These are phyloP conservation scores for Torymus tubicola DNA, from an alignment of 2,888 invertebrate species.

Conservation along the genomic window DNA sequence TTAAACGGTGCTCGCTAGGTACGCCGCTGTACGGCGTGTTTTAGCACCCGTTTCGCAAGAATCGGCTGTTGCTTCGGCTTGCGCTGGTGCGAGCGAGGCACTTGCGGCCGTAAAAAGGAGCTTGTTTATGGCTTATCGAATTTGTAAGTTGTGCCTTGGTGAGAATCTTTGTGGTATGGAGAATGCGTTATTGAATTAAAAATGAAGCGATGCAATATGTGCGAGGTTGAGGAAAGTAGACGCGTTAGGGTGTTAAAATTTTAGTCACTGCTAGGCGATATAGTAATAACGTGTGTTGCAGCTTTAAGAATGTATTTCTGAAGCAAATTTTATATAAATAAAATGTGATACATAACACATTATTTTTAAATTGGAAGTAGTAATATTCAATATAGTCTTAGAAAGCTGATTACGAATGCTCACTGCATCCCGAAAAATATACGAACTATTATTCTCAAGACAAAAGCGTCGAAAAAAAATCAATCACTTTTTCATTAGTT, in stretches of 20 bases:
- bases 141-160: not conserved
- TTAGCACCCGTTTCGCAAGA: slow-evolving; percentile 25
- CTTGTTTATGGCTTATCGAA: not conserved
- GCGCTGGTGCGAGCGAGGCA: not conserved
- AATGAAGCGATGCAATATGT: too few relatives aligned
- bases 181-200: too few relatives aligned
- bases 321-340: too few relatives aligned
- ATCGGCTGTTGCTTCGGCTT: slow-evolving; percentile 17
- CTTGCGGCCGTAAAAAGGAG: not conserved
- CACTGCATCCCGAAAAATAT: not conserved
- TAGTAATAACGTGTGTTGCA: too few relatives aligned
- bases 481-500: slow-evolving; percentile 45
- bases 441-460: not conserved
- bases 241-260: too few relatives aligned
- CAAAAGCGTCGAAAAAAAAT: slow-evolving; percentile 16
- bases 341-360: too few relatives aligned
- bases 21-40: slow-evolving; percentile 8
- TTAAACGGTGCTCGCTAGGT: not conserved
- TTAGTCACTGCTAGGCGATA: too few relatives aligned
- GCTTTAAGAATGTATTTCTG: too few relatives aligned
- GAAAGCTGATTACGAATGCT: not conserved
- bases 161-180: not conserved
- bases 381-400: too few relatives aligned
- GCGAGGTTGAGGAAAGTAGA: too few relatives aligned
- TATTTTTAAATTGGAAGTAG: too few relatives aligned